Evolutionary conservation across 2,797 vertebrate genomes (phyloP), one percentile per base, ranked within the genome.

Genomic region (Gymnothorax javanicus): DNA sequence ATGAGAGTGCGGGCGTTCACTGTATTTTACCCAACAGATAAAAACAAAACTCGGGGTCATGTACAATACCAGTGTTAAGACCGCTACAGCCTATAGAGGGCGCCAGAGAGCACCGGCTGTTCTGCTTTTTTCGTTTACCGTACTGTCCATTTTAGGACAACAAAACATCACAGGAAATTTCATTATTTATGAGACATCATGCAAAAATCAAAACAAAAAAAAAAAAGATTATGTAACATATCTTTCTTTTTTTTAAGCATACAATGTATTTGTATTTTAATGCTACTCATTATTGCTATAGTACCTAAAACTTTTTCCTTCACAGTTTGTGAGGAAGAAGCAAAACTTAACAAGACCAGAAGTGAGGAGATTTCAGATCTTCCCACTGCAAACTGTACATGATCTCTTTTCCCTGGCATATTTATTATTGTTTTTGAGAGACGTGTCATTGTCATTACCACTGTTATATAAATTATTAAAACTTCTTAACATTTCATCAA

Each of bases 281-380:
- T 94, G 95, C 92, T 95, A 95, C 95, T 91, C 95, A 94, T 95
- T 98, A 97, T 96, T 97, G 97, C 97, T 98, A 96, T 96, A 96
- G 93, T 96, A 94, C 92, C 92, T 95, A 96, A 94, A 91, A 95
- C 94, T 94, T 94, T 94, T 95, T 62, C 73, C 91, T 95, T 96
- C 95, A 96, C 95, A 95, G 95, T 96, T 95, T 94, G 89, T 90
- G 92, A 93, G 92, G 91, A 93, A 93, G 88, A 89, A 92, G 93
- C 87, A 91, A 93, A 92, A 77, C 73, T 52, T 77, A 20, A 52
- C 88, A 92, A 85, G 82, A 85, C 83, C 86, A 88, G 77, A 87
- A 87, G 84, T 92, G 88, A 93, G 57, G 75, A n/a, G 92, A 94
- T 94, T 91, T 89, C 86, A 82, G 82, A 88, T 90, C 91, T 94